A percentile compares a stretch with the other conserved stretches of the same genome.
phyloP scores from a whole-genome alignment of 2,113 vertebrate genomes.

The Silurus asotus region DNA sequence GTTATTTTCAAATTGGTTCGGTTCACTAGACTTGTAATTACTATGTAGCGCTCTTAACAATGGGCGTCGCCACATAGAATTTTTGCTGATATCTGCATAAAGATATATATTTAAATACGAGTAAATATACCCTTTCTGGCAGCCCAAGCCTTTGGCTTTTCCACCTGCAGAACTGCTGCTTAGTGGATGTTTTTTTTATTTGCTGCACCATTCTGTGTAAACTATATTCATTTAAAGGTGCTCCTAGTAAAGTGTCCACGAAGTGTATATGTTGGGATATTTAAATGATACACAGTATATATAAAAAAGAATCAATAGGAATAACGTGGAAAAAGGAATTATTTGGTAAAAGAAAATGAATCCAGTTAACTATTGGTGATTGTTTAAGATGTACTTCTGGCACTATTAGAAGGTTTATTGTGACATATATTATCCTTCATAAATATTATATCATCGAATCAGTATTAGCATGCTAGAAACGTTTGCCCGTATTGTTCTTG shows the following conservation, averaged over 20 bases:
- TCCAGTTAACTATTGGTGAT: background rate
- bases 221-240: background rate
- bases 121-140: background rate
- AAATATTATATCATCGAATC: background rate
- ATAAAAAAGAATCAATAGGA: background rate
- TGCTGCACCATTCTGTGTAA: background rate
- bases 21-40: background rate
- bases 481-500: slow-evolving; percentile 50
- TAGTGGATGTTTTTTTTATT: background rate
- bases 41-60: background rate
- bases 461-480: slow-evolving; percentile 60
- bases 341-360: background rate
- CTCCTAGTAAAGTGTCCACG: background rate
- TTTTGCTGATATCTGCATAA: background rate
- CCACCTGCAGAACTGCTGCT: background rate
- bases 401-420: background rate
- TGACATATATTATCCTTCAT: background rate
- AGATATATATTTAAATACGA: background rate
- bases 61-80: background rate
- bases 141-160: background rate
- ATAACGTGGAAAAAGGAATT: background rate
- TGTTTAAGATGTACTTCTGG: background rate
- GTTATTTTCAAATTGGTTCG: background rate
- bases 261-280: background rate
- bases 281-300: background rate